These are phyloP conservation scores for Erpornis zantholeuca DNA, from an alignment of 2,113 vertebrate genomes.

Conservation along the genomic window DNA sequence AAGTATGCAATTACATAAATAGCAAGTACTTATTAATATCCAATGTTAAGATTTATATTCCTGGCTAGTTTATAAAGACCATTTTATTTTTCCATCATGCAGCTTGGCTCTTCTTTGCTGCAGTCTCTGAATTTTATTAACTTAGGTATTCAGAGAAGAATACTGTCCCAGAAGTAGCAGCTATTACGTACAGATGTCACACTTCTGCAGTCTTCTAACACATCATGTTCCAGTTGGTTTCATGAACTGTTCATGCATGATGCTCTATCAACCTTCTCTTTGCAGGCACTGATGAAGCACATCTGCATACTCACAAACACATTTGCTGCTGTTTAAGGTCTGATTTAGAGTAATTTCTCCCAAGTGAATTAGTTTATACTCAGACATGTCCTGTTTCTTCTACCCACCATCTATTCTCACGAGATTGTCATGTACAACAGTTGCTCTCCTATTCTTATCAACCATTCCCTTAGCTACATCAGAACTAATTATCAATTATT, in stretches of 20 bases:
- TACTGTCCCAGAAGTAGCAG: neutral
- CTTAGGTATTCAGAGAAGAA: neutral
- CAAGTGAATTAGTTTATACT: neutral
- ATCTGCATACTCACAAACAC: neutral
- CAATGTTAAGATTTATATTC: neutral
- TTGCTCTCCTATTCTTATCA: neutral
- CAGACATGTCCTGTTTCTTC: neutral
- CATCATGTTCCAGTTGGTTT: neutral
- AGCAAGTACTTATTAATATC: neutral
- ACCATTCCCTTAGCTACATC: neutral
- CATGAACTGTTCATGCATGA: neutral
- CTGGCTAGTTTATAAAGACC: neutral
- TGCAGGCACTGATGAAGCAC: neutral
- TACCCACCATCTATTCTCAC: neutral
- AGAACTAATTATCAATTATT: neutral
- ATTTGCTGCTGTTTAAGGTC: neutral
- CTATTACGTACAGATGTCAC: neutral
- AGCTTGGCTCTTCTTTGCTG: neutral
- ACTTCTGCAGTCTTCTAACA: neutral
- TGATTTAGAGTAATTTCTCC: neutral
- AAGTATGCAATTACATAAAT: neutral
- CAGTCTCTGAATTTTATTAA: neutral
- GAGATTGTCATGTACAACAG: neutral
- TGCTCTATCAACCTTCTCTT: neutral
- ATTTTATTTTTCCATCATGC: neutral